Evolutionary conservation across 2,888 invertebrate genomes (phyloP).

Genomic region (Griposia aprilina): DNA sequence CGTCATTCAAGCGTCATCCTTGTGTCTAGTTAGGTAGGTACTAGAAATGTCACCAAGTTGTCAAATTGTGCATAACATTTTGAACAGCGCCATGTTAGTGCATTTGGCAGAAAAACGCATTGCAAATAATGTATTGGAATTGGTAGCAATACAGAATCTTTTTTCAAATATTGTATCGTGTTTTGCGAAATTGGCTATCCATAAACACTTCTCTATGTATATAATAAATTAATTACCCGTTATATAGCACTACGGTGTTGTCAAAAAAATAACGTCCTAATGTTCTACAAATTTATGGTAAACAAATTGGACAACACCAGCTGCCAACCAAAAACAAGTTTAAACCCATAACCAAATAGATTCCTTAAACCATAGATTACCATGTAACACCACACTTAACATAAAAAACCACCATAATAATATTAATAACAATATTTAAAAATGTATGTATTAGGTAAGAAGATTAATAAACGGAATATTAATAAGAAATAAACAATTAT

Average conservation of each 20-base stretch:
- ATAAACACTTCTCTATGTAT: not conserved
- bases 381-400: slow-evolving; percentile 34
- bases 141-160: not conserved
- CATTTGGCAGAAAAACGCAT: not conserved
- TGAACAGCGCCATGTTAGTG: not conserved
- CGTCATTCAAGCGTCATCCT: too few relatives aligned
- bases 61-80: not conserved
- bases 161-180: too few relatives aligned
- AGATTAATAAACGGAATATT: not conserved
- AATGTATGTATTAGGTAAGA: too few relatives aligned
- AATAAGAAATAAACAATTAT: slow-evolving; percentile 54
- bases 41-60: not conserved
- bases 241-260: not conserved
- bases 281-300: not conserved
- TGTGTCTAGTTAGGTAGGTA: too few relatives aligned
- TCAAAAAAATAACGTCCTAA: not conserved
- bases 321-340: slow-evolving; percentile 16
- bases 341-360: slow-evolving; percentile 4
- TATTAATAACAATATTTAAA: slow-evolving; percentile 56
- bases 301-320: not conserved
- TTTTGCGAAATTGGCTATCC: not conserved
- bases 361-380: slow-evolving; percentile 37
- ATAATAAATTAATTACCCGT: not conserved
- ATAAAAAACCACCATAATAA: slow-evolving; percentile 21
- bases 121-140: not conserved